These are phyloP conservation scores for Campylomormyrus tamandua DNA, from an alignment of 2,113 vertebrate species.

Conservation along the genomic window DNA sequence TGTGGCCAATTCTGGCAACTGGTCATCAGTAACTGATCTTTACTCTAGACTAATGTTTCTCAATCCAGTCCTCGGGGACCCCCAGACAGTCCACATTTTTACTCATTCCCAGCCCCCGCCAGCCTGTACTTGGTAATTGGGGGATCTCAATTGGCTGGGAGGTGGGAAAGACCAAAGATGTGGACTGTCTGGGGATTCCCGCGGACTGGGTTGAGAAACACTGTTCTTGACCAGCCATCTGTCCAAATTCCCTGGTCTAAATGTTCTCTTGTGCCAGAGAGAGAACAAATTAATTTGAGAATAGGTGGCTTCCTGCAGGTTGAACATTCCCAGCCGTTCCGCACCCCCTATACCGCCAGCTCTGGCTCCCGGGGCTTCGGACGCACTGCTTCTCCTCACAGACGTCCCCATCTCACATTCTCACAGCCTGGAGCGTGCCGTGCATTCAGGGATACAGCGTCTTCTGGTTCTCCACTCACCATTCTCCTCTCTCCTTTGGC, in stretches of 20 bases:
- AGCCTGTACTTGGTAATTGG: background rate
- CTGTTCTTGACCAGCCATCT: background rate
- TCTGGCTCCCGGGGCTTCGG: background rate
- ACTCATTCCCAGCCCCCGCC: background rate
- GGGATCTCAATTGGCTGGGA: background rate
- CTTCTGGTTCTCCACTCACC: constrained; percentile 14
- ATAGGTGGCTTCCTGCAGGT: background rate
- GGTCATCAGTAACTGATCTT: background rate
- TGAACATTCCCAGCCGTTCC: background rate
- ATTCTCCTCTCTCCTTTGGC: background rate
- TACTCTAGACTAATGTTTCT: background rate
- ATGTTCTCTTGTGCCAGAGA: background rate
- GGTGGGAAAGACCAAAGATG: background rate
- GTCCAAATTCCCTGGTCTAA: background rate
- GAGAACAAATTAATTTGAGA: background rate
- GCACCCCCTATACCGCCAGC: no score
- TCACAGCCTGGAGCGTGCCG: constrained; percentile 11
- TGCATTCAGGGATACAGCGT: constrained; percentile 20
- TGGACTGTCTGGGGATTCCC: background rate
- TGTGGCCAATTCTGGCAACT: background rate
- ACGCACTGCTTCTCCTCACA: background rate
- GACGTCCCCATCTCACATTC: background rate
- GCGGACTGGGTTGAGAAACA: background rate
- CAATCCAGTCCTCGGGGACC: background rate
- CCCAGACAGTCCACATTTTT: background rate